These are phyloP conservation scores for Gallirallus australis DNA, from an alignment of 2,797 vertebrate species.

Conservation along the genomic window DNA sequence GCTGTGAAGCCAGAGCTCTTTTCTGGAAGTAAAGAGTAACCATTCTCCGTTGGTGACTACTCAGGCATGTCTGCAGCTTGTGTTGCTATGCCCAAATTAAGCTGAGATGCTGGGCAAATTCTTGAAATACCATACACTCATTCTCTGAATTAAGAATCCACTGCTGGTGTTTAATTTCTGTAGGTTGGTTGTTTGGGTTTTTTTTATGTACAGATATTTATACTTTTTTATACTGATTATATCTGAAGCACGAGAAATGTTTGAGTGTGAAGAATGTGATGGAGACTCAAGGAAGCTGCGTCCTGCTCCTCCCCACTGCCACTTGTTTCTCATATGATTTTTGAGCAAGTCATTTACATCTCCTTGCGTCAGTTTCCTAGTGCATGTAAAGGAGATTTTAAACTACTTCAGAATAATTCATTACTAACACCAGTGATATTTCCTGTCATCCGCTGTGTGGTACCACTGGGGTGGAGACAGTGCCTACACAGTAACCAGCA, in stretches of 20 bases:
- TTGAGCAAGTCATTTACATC: background rate
- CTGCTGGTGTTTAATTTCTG: background rate
- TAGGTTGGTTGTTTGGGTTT: rapidly evolving
- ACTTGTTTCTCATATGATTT: background rate
- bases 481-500: background rate
- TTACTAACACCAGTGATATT: background rate
- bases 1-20: conserved; percentile 41
- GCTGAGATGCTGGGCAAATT: background rate
- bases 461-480: background rate
- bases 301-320: background rate
- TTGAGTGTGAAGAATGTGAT: background rate
- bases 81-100: background rate
- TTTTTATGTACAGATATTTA: background rate
- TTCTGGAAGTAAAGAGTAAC: conserved; percentile 16
- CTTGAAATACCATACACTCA: background rate
- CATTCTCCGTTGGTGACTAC: conserved; percentile 10
- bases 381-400: background rate
- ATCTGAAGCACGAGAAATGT: background rate
- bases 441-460: background rate
- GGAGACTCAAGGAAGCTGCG: background rate
- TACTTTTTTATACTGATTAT: background rate
- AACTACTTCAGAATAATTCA: background rate
- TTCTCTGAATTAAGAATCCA: background rate
- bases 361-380: background rate
- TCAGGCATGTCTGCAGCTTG: background rate